A percentile compares a stretch with the other conserved stretches of the same genome.
These are phyloP conservation scores for Coelopa frigida DNA, from an alignment of 1,140 invertebrate species.

Conservation along the genomic window DNA sequence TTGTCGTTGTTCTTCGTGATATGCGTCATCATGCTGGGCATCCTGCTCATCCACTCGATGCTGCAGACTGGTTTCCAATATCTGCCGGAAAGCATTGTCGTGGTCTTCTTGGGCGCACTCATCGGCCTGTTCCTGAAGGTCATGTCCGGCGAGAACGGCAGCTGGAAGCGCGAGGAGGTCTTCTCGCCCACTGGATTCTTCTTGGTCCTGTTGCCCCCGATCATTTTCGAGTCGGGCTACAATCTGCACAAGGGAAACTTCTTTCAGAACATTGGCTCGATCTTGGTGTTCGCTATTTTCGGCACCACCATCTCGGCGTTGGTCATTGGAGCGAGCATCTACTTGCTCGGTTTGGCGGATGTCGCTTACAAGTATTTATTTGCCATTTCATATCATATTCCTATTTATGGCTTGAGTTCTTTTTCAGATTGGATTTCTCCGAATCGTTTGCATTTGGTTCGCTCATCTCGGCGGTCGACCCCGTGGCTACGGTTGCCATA, in stretches of 20 bases:
- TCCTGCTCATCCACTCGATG: slow-evolving; percentile 89
- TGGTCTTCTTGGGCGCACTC: slow-evolving; percentile 87
- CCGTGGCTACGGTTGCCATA: slow-evolving; percentile 95
- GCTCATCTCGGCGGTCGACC: slow-evolving; percentile 94
- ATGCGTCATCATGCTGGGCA: slow-evolving; percentile 85
- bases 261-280: slow-evolving; percentile 95
- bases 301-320: slow-evolving; percentile 94
- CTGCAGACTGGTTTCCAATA: slow-evolving; percentile 94
- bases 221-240: slow-evolving; percentile 98
- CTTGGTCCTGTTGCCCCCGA: slow-evolving; percentile 91
- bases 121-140: slow-evolving; percentile 88
- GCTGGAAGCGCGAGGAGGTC: slow-evolving; percentile 94
- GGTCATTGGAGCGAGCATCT: slow-evolving; percentile 85
- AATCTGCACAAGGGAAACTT: slow-evolving; percentile 99
- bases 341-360: slow-evolving; percentile 81
- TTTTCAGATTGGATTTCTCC: slow-evolving; percentile 56
- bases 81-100: slow-evolving; percentile 94
- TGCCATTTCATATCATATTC: slow-evolving; percentile 38
- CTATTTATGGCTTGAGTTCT: background rate
- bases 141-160: slow-evolving; percentile 82
- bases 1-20: slow-evolving; percentile 96
- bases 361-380: slow-evolving; percentile 74
- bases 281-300: slow-evolving; percentile 92
- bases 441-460: slow-evolving; percentile 99
- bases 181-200: slow-evolving; percentile 98